phyloP scores from a whole-genome alignment of 2,888 invertebrate species.

The Ctena decussata region DNA sequence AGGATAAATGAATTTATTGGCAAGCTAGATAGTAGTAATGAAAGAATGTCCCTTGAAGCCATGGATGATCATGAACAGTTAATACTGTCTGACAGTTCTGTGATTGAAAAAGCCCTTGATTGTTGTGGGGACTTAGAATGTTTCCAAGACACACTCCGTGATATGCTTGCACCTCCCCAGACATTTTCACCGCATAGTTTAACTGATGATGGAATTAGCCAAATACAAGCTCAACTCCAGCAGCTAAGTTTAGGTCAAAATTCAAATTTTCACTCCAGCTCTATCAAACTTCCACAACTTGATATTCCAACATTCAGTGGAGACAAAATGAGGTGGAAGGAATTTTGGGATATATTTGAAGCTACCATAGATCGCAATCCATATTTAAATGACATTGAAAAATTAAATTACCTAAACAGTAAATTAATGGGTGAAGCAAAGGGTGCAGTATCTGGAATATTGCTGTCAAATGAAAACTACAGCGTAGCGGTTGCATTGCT shows the following conservation, averaged over 20 bases:
- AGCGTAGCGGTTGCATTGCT: conserved; percentile 15
- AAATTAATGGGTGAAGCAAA: not conserved
- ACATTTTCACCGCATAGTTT: not conserved
- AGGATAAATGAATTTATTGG: not conserved
- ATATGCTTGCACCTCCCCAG: not conserved
- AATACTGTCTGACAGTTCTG: not conserved
- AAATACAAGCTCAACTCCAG: not conserved
- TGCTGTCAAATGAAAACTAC: conserved; percentile 38
- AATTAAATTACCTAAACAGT: not conserved
- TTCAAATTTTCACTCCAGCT: not conserved
- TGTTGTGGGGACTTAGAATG: not conserved
- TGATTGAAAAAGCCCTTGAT: not conserved
- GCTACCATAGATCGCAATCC: not conserved
- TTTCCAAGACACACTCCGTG: not conserved
- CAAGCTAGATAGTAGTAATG: not conserved
- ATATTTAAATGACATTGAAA: not conserved
- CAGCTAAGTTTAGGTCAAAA: not conserved
- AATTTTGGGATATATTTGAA: not conserved
- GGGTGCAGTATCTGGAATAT: conserved; percentile 12
- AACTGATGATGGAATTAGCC: not conserved
- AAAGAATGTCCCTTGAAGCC: not conserved
- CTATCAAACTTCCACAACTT: not conserved
- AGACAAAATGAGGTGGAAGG: not conserved
- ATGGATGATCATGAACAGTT: not conserved
- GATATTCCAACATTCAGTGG: not conserved